phyloP scores from a whole-genome alignment of 2,113 vertebrate genomes.

The Zosterops lateralis region DNA sequence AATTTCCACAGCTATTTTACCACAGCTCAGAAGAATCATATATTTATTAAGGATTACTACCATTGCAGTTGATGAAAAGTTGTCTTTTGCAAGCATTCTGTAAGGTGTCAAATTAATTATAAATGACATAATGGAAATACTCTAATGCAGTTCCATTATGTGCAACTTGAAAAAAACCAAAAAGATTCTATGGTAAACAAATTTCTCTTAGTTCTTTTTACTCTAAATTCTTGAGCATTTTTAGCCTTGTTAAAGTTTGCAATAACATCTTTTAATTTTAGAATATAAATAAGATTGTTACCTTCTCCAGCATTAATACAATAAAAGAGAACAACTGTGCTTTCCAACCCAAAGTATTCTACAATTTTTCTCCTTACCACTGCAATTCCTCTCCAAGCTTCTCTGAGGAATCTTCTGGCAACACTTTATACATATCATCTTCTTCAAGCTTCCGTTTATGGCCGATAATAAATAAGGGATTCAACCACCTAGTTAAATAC shows the following conservation, averaged over 20 bases:
- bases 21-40: not conserved
- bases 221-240: not conserved
- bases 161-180: not conserved
- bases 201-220: not conserved
- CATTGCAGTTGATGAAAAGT: not conserved
- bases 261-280: not conserved
- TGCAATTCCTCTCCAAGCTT: conserved; percentile 85
- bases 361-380: conserved; percentile 72
- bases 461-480: conserved; percentile 86
- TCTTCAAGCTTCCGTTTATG: conserved; percentile 88
- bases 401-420: conserved; percentile 84
- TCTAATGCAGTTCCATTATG: not conserved
- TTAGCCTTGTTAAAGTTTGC: not conserved
- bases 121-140: not conserved
- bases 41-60: not conserved
- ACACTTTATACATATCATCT: conserved; percentile 91
- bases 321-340: not conserved
- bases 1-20: not conserved
- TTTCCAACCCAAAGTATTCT: not conserved
- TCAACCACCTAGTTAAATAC: conserved; percentile 85
- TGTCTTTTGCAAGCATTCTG: not conserved
- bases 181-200: not conserved
- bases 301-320: not conserved
- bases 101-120: not conserved
- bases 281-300: not conserved